Conservation (phyloP, 2,113 vertebrate species). For the Diadophis punctatus region DNA sequence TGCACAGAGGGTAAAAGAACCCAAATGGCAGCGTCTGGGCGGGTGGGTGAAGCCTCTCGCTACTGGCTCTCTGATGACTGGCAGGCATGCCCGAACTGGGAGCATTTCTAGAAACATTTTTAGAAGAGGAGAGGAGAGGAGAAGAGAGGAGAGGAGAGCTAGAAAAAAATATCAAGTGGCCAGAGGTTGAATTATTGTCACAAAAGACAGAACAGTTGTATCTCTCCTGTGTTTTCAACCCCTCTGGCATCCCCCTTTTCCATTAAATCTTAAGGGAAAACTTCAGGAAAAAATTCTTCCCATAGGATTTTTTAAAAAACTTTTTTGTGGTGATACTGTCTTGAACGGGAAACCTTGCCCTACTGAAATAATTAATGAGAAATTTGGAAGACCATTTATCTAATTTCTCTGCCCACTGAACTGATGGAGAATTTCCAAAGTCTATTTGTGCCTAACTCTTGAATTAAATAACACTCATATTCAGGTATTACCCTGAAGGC, state of each 20-base stretch:
- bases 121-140: no score
- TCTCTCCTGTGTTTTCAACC: neutral
- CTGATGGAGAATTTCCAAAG: neutral
- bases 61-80: no score
- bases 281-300: neutral
- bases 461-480: neutral
- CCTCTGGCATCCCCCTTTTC: neutral
- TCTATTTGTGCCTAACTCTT: neutral
- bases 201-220: neutral
- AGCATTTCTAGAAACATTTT: neutral
- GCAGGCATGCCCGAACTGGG: no score
- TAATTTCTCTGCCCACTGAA: neutral
- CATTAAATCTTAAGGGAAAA: neutral
- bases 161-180: neutral
- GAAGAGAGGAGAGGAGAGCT: neutral
- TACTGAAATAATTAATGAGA: neutral
- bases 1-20: no score
- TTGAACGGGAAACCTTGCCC: neutral
- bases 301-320: neutral
- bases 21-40: no score
- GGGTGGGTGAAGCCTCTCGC: no score
- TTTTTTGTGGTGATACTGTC: neutral
- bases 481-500: neutral
- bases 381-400: neutral
- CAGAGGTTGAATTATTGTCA: neutral